Percentiles rank a stretch among this genome's conserved stretches.
Evolutionary conservation across 30 jellyfish, hydroid and myxozoan genomes (phyloP).

Genomic region (Hydractinia echinata): DNA sequence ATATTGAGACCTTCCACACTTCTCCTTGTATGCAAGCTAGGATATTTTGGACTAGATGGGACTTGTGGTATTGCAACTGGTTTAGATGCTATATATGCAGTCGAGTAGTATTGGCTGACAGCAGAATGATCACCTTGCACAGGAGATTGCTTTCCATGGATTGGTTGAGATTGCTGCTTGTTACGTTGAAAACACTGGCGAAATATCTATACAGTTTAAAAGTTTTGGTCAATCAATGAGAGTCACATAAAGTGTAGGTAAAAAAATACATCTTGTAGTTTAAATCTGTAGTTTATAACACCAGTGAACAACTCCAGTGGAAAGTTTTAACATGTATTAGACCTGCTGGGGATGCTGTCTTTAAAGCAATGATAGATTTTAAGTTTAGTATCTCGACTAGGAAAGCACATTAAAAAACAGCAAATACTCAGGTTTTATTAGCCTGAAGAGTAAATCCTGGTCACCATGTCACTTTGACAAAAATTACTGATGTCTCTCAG

Average conservation of each 20-base stretch:
- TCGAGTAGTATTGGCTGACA: constrained; percentile 39
- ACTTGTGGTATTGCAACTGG: constrained; percentile 76
- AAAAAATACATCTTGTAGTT: too few relatives aligned
- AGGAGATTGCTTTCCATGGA: constrained; percentile 81
- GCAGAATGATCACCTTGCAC: constrained; percentile 97
- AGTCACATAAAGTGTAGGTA: not conserved
- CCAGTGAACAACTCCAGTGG: too few relatives aligned
- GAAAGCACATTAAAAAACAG: too few relatives aligned
- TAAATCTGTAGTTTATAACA: too few relatives aligned
- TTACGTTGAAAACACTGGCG: constrained; percentile 79
- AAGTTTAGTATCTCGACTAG: too few relatives aligned
- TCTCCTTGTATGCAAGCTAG: constrained; percentile 76
- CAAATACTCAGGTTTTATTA: too few relatives aligned
- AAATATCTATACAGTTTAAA: constrained; percentile 49
- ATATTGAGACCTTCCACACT: constrained; percentile 97
- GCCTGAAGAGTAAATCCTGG: too few relatives aligned
- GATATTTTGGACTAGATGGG: constrained; percentile 80
- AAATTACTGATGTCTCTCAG: too few relatives aligned
- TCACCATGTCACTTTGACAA: too few relatives aligned
- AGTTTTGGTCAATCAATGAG: not conserved
- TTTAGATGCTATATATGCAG: constrained; percentile 62
- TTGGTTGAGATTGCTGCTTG: constrained; percentile 70
- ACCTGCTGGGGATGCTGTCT: too few relatives aligned
- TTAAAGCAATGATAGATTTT: too few relatives aligned
- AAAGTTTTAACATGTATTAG: too few relatives aligned